Base-by-base conservation (phyloP, 2,888 invertebrate species). In the Microctonus hyperodae region DNA sequence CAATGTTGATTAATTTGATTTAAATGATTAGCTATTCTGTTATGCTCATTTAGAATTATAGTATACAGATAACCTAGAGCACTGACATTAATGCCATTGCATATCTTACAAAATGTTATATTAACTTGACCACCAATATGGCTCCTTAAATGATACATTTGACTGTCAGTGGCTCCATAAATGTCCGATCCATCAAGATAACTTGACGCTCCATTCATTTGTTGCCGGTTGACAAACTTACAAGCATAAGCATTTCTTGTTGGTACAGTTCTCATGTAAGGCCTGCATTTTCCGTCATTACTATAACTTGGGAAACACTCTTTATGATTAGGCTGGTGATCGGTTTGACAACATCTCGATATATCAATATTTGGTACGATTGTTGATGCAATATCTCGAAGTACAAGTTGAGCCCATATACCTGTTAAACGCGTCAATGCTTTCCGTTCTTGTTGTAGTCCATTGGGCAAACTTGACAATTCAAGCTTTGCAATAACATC, bases 151-250 rank as follows among this genome's bases (percentile, higher is more conserved):
- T 88, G 88, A 59, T 91, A 88, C 1, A 92, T 85, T 72, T 91
- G 90, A 70, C 90, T 89, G 61, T 91, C 90, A 0, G 91, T 92
- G 69, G 88, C 89, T 11, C 95, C 95, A 80, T 96, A 96, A 62
- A 96, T 84, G 1, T 91, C 91, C 0, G 94, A 94, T 0, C 91
- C 95, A 77, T 96, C 96, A 65, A 96, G 86, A 80, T 92, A 94
- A 1, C 92, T 89, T 0, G 95, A 92, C 0, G 92, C 95, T 68
- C 91, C 86, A 83, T 95, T 95, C 91, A 95, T 92, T 80, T 95
- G 94, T 74, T 95, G 91, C 56, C 95, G 88, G 69, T 88, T 85
- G 69, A 89, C 92, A 69, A 80, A 83, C 63, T 78, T 78, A 53
- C 83, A 83, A n/a, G 73, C 78, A 68, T 77, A 75, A 23, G 76